phyloP scores from a whole-genome alignment of 1,140 invertebrate species.

The Mizuhopecten yessoensis region DNA sequence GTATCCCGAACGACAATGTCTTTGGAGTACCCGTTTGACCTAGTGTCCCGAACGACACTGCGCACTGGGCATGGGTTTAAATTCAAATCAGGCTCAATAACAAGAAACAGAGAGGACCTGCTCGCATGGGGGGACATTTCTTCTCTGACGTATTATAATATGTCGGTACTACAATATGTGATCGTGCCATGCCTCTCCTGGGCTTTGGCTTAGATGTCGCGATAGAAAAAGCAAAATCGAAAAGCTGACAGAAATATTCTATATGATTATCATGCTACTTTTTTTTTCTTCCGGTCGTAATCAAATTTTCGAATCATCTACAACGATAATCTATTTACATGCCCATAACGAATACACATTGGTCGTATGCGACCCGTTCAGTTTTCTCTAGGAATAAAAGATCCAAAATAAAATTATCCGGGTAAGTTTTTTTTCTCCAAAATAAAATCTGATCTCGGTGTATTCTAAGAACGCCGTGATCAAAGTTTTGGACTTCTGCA shows the following conservation, averaged over 20 bases:
- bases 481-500: not conserved
- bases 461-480: not conserved
- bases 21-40: no score
- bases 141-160: no score
- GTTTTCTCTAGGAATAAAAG: conserved; percentile 17
- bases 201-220: not conserved
- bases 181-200: not conserved
- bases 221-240: not conserved
- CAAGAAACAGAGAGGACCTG: no score
- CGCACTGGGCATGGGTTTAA: no score
- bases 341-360: not conserved
- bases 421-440: not conserved
- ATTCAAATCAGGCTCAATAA: no score
- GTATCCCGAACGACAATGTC: no score
- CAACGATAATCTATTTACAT: not conserved
- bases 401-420: conserved; percentile 22
- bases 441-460: not conserved
- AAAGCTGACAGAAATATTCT: conserved; percentile 13
- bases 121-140: no score
- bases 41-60: no score
- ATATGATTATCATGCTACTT: not conserved
- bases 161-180: not conserved
- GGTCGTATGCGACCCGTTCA: conserved; percentile 20
- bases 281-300: not conserved
- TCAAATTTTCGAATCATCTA: not conserved